Evolutionary conservation across 2,113 vertebrate species (phyloP).

Genomic region (Oryzias curvinotus): DNA sequence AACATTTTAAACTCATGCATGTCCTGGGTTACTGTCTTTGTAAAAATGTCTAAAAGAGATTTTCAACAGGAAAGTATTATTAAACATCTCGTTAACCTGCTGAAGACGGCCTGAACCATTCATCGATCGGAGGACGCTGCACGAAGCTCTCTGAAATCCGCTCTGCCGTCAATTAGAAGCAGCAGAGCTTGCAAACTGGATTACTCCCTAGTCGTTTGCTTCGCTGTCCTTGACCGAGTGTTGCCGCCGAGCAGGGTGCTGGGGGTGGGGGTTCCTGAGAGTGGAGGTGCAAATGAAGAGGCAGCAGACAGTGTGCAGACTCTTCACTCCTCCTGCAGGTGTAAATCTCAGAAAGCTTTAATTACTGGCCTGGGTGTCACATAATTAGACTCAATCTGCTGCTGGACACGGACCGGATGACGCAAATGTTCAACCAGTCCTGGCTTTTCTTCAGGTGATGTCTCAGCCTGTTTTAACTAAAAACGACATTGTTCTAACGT

Average conservation of each 20-base stretch:
- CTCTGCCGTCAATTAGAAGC: slow-evolving; percentile 15
- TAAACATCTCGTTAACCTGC: slow-evolving; percentile 8
- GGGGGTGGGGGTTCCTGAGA: background rate
- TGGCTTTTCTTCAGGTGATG: background rate
- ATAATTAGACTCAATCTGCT: slow-evolving; percentile 7
- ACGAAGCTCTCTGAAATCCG: slow-evolving; percentile 8
- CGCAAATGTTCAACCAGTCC: background rate
- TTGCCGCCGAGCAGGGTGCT: background rate
- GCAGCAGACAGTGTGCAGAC: background rate
- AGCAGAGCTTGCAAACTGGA: slow-evolving; percentile 1
- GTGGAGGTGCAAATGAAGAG: slow-evolving; percentile 35
- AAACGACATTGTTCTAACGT: background rate
- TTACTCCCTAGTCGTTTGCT: slow-evolving; percentile 2
- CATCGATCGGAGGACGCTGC: slow-evolving; percentile 1
- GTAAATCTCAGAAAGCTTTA: slow-evolving; percentile 16
- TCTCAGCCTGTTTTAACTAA: background rate
- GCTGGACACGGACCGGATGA: background rate
- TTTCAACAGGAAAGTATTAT: too few relatives aligned
- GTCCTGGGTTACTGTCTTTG: too few relatives aligned
- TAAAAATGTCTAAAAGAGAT: too few relatives aligned
- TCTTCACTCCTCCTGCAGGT: background rate
- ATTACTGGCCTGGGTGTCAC: background rate
- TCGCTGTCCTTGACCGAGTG: slow-evolving; percentile 22
- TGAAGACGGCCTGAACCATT: slow-evolving; percentile 24
- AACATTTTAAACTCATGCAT: too few relatives aligned